These are phyloP conservation scores for Dynastes hyllus DNA, from an alignment of 2,888 invertebrate genomes.

Conservation along the genomic window DNA sequence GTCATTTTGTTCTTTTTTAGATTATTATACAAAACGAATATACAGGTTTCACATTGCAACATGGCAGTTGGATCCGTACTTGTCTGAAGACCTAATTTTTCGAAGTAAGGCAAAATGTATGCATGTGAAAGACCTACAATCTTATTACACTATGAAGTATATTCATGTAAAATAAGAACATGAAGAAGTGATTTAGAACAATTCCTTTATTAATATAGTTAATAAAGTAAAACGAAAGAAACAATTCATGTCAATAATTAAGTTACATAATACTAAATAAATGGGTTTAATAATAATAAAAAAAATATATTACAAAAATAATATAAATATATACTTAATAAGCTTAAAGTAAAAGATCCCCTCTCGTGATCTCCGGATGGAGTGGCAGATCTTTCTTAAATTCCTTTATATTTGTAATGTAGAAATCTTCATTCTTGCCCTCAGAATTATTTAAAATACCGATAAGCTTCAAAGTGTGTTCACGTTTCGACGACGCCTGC, in stretches of 20 bases:
- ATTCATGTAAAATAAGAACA: too few species aligned
- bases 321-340: slow-evolving; percentile 20
- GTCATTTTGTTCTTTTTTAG: too few species aligned
- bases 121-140: too few species aligned
- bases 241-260: too few species aligned
- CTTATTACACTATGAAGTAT: too few species aligned
- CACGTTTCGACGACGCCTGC: background rate
- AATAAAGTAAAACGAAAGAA: background rate
- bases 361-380: slow-evolving; percentile 21
- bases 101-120: too few species aligned
- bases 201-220: background rate
- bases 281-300: background rate
- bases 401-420: slow-evolving; percentile 39
- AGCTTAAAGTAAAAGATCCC: slow-evolving; percentile 3
- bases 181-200: too few species aligned
- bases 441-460: slow-evolving; percentile 37
- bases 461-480: slow-evolving; percentile 31
- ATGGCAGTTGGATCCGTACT: too few species aligned
- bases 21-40: too few species aligned
- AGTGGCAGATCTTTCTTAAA: slow-evolving; percentile 29
- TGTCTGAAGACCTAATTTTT: too few species aligned
- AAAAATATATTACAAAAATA: slow-evolving; percentile 20
- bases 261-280: too few species aligned
- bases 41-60: too few species aligned
- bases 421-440: slow-evolving; percentile 36